phyloP scores from a whole-genome alignment of 1,140 invertebrate genomes.

The Bombus difficillimus region DNA sequence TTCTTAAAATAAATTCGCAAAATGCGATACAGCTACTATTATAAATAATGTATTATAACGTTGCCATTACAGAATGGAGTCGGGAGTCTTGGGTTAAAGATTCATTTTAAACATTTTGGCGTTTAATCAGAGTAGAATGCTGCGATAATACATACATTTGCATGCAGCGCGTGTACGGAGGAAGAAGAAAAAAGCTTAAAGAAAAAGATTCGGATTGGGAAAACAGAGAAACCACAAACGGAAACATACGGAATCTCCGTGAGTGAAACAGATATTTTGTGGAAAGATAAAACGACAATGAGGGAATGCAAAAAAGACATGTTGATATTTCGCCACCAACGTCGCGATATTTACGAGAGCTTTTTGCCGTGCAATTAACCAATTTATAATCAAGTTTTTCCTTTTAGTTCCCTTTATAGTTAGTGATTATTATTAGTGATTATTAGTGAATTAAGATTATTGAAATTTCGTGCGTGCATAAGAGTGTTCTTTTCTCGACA shows the following conservation, averaged over 20 bases:
- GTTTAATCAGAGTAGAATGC: conserved; percentile 32
- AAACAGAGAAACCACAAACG: conserved; percentile 41
- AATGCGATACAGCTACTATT: background rate
- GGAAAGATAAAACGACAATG: background rate
- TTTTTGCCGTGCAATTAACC: background rate
- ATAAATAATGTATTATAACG: conserved; percentile 52
- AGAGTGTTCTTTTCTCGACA: no score
- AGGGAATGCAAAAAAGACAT: background rate
- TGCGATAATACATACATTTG: conserved; percentile 55
- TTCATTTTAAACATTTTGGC: conserved; percentile 50
- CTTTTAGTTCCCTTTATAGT: no score
- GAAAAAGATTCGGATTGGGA: conserved; percentile 47
- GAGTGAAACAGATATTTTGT: conserved; percentile 30
- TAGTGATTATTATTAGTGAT: no score
- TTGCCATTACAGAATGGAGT: conserved; percentile 41
- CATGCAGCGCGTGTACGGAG: conserved; percentile 27
- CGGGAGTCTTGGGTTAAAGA: conserved; percentile 47
- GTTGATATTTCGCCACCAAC: background rate
- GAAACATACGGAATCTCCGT: background rate
- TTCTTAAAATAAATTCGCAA: no score
- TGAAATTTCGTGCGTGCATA: no score
- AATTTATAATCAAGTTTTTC: background rate
- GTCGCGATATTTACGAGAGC: background rate
- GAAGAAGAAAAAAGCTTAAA: conserved; percentile 15
- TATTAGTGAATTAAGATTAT: no score